Base-by-base conservation (phyloP, 2,113 vertebrate genomes). In the Hippocampus comes region DNA sequence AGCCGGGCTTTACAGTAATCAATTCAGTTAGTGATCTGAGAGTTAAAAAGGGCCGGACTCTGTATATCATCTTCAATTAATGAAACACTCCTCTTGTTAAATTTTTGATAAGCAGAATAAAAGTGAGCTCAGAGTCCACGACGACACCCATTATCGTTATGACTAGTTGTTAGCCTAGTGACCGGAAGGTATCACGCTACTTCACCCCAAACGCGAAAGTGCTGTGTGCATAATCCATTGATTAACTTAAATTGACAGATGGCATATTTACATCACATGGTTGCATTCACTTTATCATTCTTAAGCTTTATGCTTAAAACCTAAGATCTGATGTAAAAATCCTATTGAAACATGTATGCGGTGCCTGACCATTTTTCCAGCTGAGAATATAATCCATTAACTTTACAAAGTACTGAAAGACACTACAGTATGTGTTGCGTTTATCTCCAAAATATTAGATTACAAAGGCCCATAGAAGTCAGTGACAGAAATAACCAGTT, bases 381-480 rank as follows among this genome's bases (percentile, higher is more conserved):
- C 56, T 59, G 11, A 25, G n/a, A n/a, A 57, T 34, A 67, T 20
- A 49, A 21, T 18, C 15, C 14, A 18, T 49, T 20, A 49, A 4
- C 18, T 20, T 51, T 51, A 51, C 49, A 51, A 7, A 51, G 49
- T 51, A 51, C 1, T 51, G 49, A 74, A 68, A 59, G 25, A 34
- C 30, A 34, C 30, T 5, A 41, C 76, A 78, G 68, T 57, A 74
- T 77, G 78, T 76, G 78, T 65, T 78, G 43, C 73, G 81, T 84
- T 70, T 80, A 80, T 69, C 66, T 71, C 63, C 78, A 63, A 83
- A 78, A 83, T 81, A 68, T 80, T 80, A 86, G 72, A 86, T 84
- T 85, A 86, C 68, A 70, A 80, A 75, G 21, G 51, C 10, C 41
- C 75, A 83, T 87, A 87, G 84, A 84, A 84, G 84, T 86, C 79